phyloP scores from a whole-genome alignment of 2,797 vertebrate species.

The Nothura maculosa region DNA sequence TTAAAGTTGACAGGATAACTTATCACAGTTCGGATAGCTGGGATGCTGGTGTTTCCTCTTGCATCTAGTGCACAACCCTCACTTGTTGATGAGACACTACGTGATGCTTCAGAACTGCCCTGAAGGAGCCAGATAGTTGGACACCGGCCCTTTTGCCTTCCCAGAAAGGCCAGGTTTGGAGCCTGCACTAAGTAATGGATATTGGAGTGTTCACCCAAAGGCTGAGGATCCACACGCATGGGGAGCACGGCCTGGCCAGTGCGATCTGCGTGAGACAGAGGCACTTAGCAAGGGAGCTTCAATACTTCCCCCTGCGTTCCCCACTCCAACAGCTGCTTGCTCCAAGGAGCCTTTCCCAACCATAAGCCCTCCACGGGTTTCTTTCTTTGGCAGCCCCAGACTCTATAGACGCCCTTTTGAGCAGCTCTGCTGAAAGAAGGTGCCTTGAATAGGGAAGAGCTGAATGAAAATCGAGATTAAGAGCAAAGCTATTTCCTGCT shows the following conservation, averaged over 20 bases:
- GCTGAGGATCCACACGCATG: not conserved
- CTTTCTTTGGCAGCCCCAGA: not conserved
- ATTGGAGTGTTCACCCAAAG: not conserved
- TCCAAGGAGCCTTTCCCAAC: not conserved
- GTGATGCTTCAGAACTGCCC: not conserved
- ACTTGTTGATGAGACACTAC: not conserved
- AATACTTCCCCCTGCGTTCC: not conserved
- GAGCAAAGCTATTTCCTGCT: slow-evolving; percentile 4
- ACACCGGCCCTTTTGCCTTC: not conserved
- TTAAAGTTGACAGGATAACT: not conserved
- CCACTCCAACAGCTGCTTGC: not conserved
- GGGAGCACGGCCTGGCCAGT: not conserved
- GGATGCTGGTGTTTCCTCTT: not conserved
- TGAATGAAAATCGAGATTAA: slow-evolving; percentile 5
- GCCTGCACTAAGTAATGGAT: not conserved
- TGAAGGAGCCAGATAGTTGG: not conserved
- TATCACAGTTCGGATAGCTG: too few relatives aligned
- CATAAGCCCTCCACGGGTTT: not conserved
- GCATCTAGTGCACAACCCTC: not conserved
- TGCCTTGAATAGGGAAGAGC: not conserved
- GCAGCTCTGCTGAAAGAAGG: not conserved
- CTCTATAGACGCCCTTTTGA: not conserved
- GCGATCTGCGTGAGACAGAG: not conserved
- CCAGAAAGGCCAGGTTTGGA: not conserved
- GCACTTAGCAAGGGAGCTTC: not conserved